Percentiles rank a stretch among this genome's conserved stretches.
Conservation (phyloP, 2,888 invertebrate species). For the Kuschelorhynchus macadamiae region DNA sequence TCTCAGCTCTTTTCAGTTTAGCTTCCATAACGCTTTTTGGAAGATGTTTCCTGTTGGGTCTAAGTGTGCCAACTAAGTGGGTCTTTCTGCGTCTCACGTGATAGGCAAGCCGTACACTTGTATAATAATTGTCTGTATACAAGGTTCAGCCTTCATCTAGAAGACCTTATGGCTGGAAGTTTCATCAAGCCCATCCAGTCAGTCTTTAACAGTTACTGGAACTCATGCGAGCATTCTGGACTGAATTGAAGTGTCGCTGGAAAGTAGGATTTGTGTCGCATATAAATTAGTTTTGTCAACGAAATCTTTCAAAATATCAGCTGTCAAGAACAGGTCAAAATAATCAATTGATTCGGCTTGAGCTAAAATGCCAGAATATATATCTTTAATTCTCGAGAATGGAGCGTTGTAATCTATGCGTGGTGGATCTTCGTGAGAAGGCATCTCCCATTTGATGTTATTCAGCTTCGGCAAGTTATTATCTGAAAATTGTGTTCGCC, state of each 20-base stretch:
- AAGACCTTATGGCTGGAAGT: conserved; percentile 21
- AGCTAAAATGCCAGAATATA: conserved; percentile 22
- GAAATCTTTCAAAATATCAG: conserved; percentile 25
- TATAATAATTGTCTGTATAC: conserved; percentile 51
- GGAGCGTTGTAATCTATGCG: conserved; percentile 15
- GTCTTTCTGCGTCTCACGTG: conserved; percentile 44
- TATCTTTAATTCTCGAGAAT: conserved; percentile 8
- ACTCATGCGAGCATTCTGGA: conserved; percentile 32
- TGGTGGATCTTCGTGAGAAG: conserved; percentile 20
- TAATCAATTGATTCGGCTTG: conserved; percentile 31
- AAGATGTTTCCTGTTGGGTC: conserved; percentile 40
- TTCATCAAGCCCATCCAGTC: conserved; percentile 37
- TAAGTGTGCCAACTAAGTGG: conserved; percentile 51
- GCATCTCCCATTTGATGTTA: conserved; percentile 27
- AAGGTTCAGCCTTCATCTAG: conserved; percentile 44
- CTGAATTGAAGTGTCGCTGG: conserved; percentile 15
- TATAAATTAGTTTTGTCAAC: conserved; percentile 41
- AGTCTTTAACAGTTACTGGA: conserved; percentile 22
- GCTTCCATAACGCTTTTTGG: conserved; percentile 38
- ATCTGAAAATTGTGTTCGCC: no score
- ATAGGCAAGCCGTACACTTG: conserved; percentile 49
- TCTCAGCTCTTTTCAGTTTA: conserved; percentile 39
- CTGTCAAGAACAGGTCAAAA: conserved; percentile 35
- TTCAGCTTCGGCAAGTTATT: conserved; percentile 15
- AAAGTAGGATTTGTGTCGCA: conserved; percentile 32